phyloP scores from a whole-genome alignment of 2,797 vertebrate species.

The Spea hammondii region DNA sequence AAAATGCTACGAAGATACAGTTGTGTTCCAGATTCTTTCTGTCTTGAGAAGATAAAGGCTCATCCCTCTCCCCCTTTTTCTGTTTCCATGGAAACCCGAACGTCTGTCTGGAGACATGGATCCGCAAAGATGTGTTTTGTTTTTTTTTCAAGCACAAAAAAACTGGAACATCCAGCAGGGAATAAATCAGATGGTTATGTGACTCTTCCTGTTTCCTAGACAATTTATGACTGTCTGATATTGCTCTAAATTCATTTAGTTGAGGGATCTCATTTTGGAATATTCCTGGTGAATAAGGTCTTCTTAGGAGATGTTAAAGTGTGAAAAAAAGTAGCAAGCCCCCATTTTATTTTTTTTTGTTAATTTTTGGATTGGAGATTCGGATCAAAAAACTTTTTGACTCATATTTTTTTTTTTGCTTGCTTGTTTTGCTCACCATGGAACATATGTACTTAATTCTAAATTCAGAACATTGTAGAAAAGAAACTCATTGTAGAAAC shows the following conservation, averaged over 20 bases:
- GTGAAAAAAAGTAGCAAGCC: background rate
- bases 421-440: no score
- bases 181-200: slow-evolving; percentile 67
- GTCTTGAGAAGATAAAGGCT: slow-evolving; percentile 29
- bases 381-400: no score
- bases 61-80: slow-evolving; percentile 49
- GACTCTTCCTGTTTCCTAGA: slow-evolving; percentile 60
- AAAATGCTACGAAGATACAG: slow-evolving; percentile 9
- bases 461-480: no score
- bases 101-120: slow-evolving; percentile 56
- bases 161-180: slow-evolving; percentile 31
- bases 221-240: slow-evolving; percentile 66
- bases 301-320: slow-evolving; percentile 18
- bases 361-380: no score
- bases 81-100: slow-evolving; percentile 54
- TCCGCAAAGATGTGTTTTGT: slow-evolving; percentile 44
- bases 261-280: slow-evolving; percentile 50
- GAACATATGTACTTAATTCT: no score
- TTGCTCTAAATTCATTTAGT: slow-evolving; percentile 55
- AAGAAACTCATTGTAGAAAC: no score
- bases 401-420: no score
- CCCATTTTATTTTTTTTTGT: no score
- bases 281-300: slow-evolving; percentile 26
- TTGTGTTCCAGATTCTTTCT: slow-evolving; percentile 33
- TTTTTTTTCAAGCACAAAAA: slow-evolving; percentile 21